phyloP scores from a whole-genome alignment of 37 sponge, comb jelly and placozoan genomes.

The Hormiphora californensis region DNA sequence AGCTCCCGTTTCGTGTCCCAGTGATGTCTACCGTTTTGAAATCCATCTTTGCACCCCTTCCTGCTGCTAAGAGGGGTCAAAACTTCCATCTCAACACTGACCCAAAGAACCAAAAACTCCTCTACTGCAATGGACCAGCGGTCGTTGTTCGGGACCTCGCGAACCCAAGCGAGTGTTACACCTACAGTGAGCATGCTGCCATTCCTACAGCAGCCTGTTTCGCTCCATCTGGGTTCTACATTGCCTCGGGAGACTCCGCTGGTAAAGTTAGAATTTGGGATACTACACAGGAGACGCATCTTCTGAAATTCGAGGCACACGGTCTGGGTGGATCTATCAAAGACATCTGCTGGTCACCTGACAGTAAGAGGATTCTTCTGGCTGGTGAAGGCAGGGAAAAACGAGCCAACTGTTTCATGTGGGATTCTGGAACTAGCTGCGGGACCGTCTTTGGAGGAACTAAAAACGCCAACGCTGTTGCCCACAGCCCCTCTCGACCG shows the following conservation, averaged over 20 bases:
- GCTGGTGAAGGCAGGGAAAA: slow-evolving; percentile 90
- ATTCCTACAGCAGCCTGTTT: slow-evolving; percentile 84
- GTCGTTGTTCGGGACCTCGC: slow-evolving; percentile 85
- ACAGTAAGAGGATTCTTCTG: slow-evolving; percentile 87
- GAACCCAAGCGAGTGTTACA: slow-evolving; percentile 78
- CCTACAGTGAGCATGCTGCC: slow-evolving; percentile 80
- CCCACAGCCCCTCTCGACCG: slow-evolving; percentile 72
- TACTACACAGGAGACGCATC: slow-evolving; percentile 90
- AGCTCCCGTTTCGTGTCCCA: too few relatives aligned
- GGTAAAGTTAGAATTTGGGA: slow-evolving; percentile 98
- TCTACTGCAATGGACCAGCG: slow-evolving; percentile 80
- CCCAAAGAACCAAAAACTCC: slow-evolving; percentile 89
- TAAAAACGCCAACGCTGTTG: slow-evolving; percentile 80
- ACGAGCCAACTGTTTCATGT: slow-evolving; percentile 83
- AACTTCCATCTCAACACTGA: slow-evolving; percentile 57
- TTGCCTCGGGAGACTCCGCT: slow-evolving; percentile 85
- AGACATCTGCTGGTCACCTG: slow-evolving; percentile 92
- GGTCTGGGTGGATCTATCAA: slow-evolving; percentile 78
- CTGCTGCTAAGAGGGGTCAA: slow-evolving; percentile 10
- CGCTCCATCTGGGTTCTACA: slow-evolving; percentile 92
- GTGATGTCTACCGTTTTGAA: too few relatives aligned
- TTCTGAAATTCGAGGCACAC: slow-evolving; percentile 83
- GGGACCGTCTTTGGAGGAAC: slow-evolving; percentile 77
- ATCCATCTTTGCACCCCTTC: slow-evolving; percentile 41
- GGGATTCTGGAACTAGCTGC: slow-evolving; percentile 89